Percentiles rank a stretch among this genome's conserved stretches.
phyloP scores from a whole-genome alignment of 2,797 vertebrate genomes.

The Miichthys miiuy region DNA sequence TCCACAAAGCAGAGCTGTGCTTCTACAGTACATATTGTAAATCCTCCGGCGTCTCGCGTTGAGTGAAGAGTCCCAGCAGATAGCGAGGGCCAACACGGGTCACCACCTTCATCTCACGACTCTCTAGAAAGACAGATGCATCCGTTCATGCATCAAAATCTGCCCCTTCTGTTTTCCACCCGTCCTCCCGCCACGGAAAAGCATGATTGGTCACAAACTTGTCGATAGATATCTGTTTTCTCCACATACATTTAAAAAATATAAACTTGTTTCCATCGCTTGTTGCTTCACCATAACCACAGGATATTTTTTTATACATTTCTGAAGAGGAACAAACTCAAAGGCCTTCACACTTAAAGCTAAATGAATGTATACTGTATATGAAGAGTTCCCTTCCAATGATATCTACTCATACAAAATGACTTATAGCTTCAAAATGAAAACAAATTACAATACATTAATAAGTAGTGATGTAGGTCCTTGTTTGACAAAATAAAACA shows the following conservation, averaged over 20 bases:
- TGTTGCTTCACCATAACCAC: slow-evolving; percentile 50
- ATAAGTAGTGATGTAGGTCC: slow-evolving; percentile 36
- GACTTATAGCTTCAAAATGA: slow-evolving; percentile 14
- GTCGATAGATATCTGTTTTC: slow-evolving; percentile 37
- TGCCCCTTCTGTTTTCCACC: slow-evolving; percentile 10
- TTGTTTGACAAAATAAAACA: slow-evolving; percentile 35
- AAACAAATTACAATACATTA: slow-evolving; percentile 9
- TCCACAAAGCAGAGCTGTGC: slow-evolving; percentile 42
- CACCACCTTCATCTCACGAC: slow-evolving; percentile 16
- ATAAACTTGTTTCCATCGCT: slow-evolving; percentile 67
- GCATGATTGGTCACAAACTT: slow-evolving; percentile 47
- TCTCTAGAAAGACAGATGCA: slow-evolving; percentile 8
- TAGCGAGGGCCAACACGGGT: not conserved
- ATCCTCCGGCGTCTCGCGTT: slow-evolving; percentile 25
- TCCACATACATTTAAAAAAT: slow-evolving; percentile 78
- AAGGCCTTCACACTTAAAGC: slow-evolving; percentile 66
- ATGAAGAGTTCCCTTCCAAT: slow-evolving; percentile 61
- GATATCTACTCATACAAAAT: slow-evolving; percentile 19
- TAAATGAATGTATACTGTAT: slow-evolving; percentile 34
- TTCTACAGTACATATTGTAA: slow-evolving; percentile 35
- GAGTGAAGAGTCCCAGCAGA: slow-evolving; percentile 23
- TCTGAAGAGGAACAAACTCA: slow-evolving; percentile 34
- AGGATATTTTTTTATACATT: slow-evolving; percentile 37
- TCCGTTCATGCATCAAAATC: slow-evolving; percentile 17
- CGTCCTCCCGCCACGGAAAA: not conserved